These are phyloP conservation scores for Phanerotoma sp. DNA, from an alignment of 2,888 invertebrate genomes.

Conservation along the genomic window DNA sequence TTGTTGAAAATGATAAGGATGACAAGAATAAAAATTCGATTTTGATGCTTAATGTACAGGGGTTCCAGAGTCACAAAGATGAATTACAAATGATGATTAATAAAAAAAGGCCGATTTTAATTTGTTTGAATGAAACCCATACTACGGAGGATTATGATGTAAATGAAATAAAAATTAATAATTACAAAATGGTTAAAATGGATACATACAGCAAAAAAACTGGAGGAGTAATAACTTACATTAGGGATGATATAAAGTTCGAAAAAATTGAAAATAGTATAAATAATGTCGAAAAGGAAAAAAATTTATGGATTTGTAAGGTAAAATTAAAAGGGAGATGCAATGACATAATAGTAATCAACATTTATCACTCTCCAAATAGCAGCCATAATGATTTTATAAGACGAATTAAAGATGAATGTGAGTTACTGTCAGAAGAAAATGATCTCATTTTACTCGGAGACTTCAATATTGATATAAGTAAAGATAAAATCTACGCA, in stretches of 20 bases:
- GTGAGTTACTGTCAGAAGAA: too few species aligned
- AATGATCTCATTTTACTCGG: too few species aligned
- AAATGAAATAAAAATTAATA: background rate
- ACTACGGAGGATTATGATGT: background rate
- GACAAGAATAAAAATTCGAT: too few species aligned
- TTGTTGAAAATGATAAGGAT: background rate
- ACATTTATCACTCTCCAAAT: too few species aligned
- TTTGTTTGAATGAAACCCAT: background rate
- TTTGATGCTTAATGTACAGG: slow-evolving; percentile 10
- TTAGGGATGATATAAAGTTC: background rate
- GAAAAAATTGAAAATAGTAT: background rate
- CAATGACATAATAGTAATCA: too few species aligned
- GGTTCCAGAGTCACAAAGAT: slow-evolving; percentile 8
- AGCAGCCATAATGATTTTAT: too few species aligned
- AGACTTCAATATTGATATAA: too few species aligned
- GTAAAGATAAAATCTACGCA: too few species aligned
- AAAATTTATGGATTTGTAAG: background rate
- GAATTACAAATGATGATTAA: background rate
- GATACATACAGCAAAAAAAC: slow-evolving; percentile 1
- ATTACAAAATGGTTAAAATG: background rate
- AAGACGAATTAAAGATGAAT: too few species aligned
- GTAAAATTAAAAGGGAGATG: too few species aligned
- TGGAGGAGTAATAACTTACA: slow-evolving; percentile 7
- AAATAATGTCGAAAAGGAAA: background rate
- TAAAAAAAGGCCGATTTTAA: background rate